Base-by-base conservation (phyloP, 2,113 vertebrate genomes). In the Vicugna pacos region DNA sequence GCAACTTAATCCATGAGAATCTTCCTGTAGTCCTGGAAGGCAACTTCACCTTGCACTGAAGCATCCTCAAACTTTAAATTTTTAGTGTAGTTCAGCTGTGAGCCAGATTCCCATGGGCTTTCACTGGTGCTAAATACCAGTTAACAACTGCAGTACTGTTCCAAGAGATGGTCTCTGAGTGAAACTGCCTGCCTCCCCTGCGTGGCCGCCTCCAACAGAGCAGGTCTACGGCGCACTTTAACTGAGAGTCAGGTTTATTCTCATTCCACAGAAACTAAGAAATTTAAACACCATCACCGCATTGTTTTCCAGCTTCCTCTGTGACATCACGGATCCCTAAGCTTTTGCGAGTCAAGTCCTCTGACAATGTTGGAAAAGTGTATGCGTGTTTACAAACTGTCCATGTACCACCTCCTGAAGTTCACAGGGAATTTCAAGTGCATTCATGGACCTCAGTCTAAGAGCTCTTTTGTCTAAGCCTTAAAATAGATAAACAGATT, bases 1-100 rank as follows among this genome's bases (percentile, higher is more conserved):
- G 96, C 91, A 94, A 96, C 93, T 86, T 95, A 97, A 95, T 97
- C 96, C 93, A 22, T n/a, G 91, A 96, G 92, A 96, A 88, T 90
- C 97, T 94, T 88, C 72, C 88, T 92, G 92, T 13, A 80, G 69
- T 52, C 69, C 54, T 92, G 16, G 52, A 94, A 89, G 77, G 91
- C 62, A 95, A 75, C 73, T 83, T 97, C 88, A 96, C 91, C 89
- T 92, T 91, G 81, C 76, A 22, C 5, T 2, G 62, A 93, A 62
- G 88, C 19, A 86, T 73, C 81, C 77, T 70, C 94, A 84, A 95
- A 76, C 93, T 93, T 89, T 38, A 67, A 3, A 56, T 69, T 32
- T 79, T 72, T 92, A 48, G 54, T 46, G 24, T 10, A 56, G 20
- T 32, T 32, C 46, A n/a, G 42, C 10, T 10, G 81, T 1, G 17